Conservation (phyloP, 2,113 vertebrate genomes). For the Xyliphius kryptos region DNA sequence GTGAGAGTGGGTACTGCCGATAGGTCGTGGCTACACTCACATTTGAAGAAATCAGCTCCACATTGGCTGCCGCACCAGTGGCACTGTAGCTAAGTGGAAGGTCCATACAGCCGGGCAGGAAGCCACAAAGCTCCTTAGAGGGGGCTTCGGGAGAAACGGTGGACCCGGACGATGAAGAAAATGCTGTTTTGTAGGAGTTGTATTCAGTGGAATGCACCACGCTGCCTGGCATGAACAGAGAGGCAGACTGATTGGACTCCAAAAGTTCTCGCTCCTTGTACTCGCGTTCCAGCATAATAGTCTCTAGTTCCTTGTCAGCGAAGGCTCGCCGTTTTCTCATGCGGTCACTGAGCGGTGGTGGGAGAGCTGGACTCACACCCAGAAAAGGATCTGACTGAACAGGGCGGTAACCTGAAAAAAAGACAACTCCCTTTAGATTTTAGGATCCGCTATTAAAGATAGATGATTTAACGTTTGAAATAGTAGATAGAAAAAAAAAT, state of each 20-base stretch:
- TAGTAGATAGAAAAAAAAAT: no score
- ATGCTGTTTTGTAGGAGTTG: conserved; percentile 80
- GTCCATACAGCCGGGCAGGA: conserved; percentile 82
- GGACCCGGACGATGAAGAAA: conserved; percentile 51
- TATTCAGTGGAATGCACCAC: conserved; percentile 80
- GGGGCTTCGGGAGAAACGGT: conserved; percentile 58
- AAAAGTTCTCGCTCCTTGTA: conserved; percentile 93
- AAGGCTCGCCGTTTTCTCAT: conserved; percentile 97
- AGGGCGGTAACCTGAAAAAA: conserved; percentile 83
- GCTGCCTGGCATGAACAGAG: conserved; percentile 77
- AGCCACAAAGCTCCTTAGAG: conserved; percentile 79
- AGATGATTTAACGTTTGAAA: neutral
- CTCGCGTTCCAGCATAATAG: conserved; percentile 95
- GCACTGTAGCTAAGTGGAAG: conserved; percentile 82
- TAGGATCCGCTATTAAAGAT: neutral
- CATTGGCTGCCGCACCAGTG: conserved; percentile 67
- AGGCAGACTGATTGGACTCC: conserved; percentile 76
- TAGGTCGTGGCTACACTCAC: conserved; percentile 92
- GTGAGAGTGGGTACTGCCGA: conserved; percentile 83
- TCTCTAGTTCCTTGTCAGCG: conserved; percentile 96
- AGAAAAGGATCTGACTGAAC: conserved; percentile 79
- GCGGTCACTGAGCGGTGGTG: conserved; percentile 90
- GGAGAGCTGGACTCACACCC: conserved; percentile 71
- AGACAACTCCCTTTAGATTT: conserved; percentile 25
- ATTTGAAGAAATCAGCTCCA: conserved; percentile 93